A percentile compares a stretch with the other conserved stretches of the same genome.
Evolutionary conservation across 2,113 vertebrate species (phyloP).

Genomic region (Trichechus manatus): DNA sequence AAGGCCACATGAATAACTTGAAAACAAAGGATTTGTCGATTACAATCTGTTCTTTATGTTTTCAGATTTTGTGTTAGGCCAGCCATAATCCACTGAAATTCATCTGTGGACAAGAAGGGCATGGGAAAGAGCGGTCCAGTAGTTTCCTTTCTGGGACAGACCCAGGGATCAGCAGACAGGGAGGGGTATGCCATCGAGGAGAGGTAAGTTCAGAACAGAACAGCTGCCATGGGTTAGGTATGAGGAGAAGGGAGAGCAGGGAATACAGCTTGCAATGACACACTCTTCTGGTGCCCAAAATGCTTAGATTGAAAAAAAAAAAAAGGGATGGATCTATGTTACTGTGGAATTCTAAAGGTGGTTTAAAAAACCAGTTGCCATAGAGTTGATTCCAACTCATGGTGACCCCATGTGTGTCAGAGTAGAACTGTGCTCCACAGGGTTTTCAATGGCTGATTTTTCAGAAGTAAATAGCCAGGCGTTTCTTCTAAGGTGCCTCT

Average conservation of each 20-base stretch:
- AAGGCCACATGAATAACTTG: conserved; percentile 69
- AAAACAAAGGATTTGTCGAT: conserved; percentile 75
- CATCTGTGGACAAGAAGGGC: not conserved
- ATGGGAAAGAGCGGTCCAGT: conserved; percentile 20
- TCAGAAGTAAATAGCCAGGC: not conserved
- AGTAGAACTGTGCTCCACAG: not conserved
- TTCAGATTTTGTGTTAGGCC: conserved; percentile 67
- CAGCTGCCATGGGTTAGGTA: not conserved
- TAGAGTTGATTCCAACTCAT: not conserved
- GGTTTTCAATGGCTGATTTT: not conserved
- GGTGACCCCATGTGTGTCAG: too few relatives aligned
- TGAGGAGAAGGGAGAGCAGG: not conserved
- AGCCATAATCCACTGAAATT: conserved; percentile 61
- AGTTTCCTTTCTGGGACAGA: not conserved
- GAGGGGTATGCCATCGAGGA: not conserved
- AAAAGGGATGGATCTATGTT: not conserved
- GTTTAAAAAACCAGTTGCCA: not conserved
- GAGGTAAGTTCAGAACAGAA: not conserved
- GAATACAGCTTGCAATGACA: not conserved
- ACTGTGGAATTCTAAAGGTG: not conserved
- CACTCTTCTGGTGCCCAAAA: not conserved
- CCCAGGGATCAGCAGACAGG: not conserved
- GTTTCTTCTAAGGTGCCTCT: not conserved
- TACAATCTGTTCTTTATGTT: conserved; percentile 78
- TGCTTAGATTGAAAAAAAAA: not conserved